phyloP scores from a whole-genome alignment of 2,888 invertebrate species.

The Dynastes grantii region DNA sequence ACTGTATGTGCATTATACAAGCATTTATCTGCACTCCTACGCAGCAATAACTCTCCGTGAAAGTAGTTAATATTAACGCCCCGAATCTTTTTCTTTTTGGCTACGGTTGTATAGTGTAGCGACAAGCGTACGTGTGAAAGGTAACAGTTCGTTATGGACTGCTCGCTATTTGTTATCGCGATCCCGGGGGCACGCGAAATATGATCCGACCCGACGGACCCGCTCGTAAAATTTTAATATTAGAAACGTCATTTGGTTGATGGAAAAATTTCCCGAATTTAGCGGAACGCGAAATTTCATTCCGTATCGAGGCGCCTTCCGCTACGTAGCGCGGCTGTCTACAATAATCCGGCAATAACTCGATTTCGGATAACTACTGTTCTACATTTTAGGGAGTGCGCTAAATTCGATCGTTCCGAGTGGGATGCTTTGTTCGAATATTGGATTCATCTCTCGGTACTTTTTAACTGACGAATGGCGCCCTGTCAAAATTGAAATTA shows the following conservation, averaged over 20 bases:
- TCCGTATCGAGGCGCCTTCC: not conserved
- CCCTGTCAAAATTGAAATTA: conserved; percentile 22
- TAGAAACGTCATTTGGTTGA: conserved; percentile 62
- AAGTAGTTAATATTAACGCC: no score
- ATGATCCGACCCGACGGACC: conserved; percentile 54
- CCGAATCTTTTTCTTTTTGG: not conserved
- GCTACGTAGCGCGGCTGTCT: not conserved
- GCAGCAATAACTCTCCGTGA: no score
- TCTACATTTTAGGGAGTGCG: conserved; percentile 18
- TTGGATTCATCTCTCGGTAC: not conserved
- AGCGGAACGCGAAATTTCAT: conserved; percentile 5
- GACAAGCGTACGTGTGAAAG: conserved; percentile 12
- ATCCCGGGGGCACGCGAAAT: conserved; percentile 62
- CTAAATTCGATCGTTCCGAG: not conserved
- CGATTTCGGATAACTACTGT: conserved; percentile 27
- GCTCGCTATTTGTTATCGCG: conserved; percentile 59
- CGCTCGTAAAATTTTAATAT: conserved; percentile 64
- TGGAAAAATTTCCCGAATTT: conserved; percentile 54
- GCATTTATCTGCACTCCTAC: no score
- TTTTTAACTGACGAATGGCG: not conserved
- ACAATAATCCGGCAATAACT: conserved; percentile 25
- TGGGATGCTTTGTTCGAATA: not conserved
- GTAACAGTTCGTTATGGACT: conserved; percentile 53
- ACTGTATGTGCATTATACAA: no score
- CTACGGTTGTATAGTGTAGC: not conserved